Evolutionary conservation across 2,888 invertebrate species (phyloP).

Genomic region (Eumacrocentrus americanus): DNA sequence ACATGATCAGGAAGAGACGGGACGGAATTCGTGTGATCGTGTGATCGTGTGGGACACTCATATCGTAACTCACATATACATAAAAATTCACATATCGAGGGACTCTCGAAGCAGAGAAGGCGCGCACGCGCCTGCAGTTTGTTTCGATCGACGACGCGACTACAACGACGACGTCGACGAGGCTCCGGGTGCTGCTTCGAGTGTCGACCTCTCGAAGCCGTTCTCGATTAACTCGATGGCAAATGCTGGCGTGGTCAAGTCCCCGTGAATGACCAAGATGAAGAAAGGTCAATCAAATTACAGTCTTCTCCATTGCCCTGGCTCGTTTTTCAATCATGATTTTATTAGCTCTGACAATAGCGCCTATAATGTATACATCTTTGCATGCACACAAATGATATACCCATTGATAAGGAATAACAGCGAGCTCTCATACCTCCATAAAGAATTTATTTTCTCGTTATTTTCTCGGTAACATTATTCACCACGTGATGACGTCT

Average conservation of each 20-base stretch:
- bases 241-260: slow-evolving; percentile 11
- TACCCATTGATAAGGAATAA: neutral
- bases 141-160: slow-evolving; percentile 25
- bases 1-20: too few relatives aligned
- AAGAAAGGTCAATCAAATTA: slow-evolving; percentile 16
- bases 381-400: too few relatives aligned
- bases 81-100: too few relatives aligned
- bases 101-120: neutral
- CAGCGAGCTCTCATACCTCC: too few relatives aligned
- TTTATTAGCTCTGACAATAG: too few relatives aligned
- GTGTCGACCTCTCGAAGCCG: slow-evolving; percentile 24
- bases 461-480: neutral
- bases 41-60: too few relatives aligned
- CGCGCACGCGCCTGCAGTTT: slow-evolving; percentile 18
- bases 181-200: slow-evolving; percentile 23
- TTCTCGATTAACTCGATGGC: slow-evolving; percentile 10
- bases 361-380: too few relatives aligned
- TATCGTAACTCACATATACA: too few relatives aligned
- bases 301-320: too few relatives aligned
- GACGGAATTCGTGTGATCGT: too few relatives aligned
- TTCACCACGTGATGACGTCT: slow-evolving; percentile 12
- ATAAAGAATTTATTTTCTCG: neutral
- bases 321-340: too few relatives aligned
- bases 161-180: slow-evolving; percentile 1
- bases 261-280: slow-evolving; percentile 6